A percentile compares a stretch with the other conserved stretches of the same genome.
Evolutionary conservation across 2,797 vertebrate genomes (phyloP).

Genomic region (Acridotheres tristis): DNA sequence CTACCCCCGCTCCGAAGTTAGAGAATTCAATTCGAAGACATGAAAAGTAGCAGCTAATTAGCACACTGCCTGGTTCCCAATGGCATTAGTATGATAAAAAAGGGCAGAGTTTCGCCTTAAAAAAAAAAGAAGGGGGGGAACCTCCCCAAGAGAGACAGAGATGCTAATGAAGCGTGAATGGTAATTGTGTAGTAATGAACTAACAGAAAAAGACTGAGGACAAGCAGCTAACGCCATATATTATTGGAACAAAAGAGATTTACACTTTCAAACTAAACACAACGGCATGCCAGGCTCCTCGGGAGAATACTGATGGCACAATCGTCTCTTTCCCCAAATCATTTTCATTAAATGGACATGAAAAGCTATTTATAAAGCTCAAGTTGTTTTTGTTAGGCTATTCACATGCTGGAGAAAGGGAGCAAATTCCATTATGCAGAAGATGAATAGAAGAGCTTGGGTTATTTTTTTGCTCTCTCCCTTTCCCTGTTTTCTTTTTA

Average conservation of each 20-base stretch:
- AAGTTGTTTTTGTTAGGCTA: slow-evolving; percentile 91
- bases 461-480: slow-evolving; percentile 24
- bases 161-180: slow-evolving; percentile 99
- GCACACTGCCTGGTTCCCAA: slow-evolving; percentile 89
- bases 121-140: background rate
- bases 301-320: slow-evolving; percentile 89
- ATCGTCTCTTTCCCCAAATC: slow-evolving; percentile 84
- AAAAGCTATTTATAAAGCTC: slow-evolving; percentile 93
- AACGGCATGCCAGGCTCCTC: slow-evolving; percentile 88
- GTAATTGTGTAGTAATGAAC: slow-evolving; percentile 99
- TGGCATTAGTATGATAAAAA: slow-evolving; percentile 92
- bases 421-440: slow-evolving; percentile 87
- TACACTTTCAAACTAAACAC: slow-evolving; percentile 99
- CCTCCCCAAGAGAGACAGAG: slow-evolving; percentile 88
- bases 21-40: slow-evolving; percentile 83
- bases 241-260: slow-evolving; percentile 97
- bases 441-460: slow-evolving; percentile 79
- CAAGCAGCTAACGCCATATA: slow-evolving; percentile 98
- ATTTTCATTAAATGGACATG: slow-evolving; percentile 98
- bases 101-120: slow-evolving; percentile 84
- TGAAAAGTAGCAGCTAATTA: slow-evolving; percentile 96
- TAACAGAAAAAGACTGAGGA: slow-evolving; percentile 98
- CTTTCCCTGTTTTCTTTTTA: slow-evolving; percentile 28
- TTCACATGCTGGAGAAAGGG: slow-evolving; percentile 88
- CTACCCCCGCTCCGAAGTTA: slow-evolving; percentile 1